A percentile compares a stretch with the other conserved stretches of the same genome.
These are phyloP conservation scores for Ciconia boyciana DNA, from an alignment of 2,113 vertebrate genomes.

Conservation along the genomic window DNA sequence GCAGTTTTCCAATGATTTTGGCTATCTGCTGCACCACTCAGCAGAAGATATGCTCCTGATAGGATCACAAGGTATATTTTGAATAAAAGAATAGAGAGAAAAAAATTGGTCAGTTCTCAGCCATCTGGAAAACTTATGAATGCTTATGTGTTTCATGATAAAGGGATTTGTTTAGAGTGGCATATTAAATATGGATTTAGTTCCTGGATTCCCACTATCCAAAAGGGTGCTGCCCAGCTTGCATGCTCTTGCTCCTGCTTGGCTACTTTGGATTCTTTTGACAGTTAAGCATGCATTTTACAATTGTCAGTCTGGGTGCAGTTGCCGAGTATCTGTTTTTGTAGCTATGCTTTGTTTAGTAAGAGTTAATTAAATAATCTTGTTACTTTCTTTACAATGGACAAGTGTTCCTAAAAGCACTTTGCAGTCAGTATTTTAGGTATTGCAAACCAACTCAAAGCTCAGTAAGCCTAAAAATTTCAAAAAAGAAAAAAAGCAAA, in stretches of 20 bases:
- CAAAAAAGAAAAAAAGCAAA: neutral
- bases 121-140: conserved; percentile 59
- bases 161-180: conserved; percentile 70
- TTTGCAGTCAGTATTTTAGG: neutral
- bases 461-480: neutral
- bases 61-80: conserved; percentile 60
- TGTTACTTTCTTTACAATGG: conserved; percentile 40
- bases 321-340: conserved; percentile 59
- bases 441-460: neutral
- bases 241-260: conserved; percentile 56
- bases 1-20: conserved; percentile 59
- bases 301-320: conserved; percentile 63
- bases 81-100: conserved; percentile 45
- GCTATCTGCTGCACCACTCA: conserved; percentile 57
- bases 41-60: conserved; percentile 41
- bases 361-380: conserved; percentile 35
- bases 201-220: conserved; percentile 35
- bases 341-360: neutral
- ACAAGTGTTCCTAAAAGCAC: conserved; percentile 29
- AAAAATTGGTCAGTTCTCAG: conserved; percentile 49
- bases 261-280: conserved; percentile 58
- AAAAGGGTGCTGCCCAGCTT: conserved; percentile 44
- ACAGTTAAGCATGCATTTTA: conserved; percentile 66
- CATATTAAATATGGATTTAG: conserved; percentile 75
- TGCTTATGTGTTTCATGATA: conserved; percentile 34